Evolutionary conservation across 2,888 invertebrate species (phyloP), one percentile per base, ranked within the genome.

Genomic region (Drosophila pseudotakahashii): DNA sequence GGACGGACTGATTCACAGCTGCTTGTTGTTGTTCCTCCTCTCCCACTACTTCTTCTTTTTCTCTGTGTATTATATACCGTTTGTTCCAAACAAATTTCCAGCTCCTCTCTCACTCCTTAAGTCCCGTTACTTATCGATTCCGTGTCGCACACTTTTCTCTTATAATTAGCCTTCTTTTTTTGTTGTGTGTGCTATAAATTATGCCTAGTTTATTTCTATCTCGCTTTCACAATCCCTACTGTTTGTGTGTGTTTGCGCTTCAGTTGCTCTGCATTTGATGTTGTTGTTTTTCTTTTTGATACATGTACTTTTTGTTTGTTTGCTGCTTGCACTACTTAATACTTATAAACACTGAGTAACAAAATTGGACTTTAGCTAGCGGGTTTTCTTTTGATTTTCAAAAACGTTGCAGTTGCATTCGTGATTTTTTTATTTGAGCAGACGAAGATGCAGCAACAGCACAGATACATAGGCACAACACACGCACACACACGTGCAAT

Each of bases 211-310:
- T 60, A 58, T 72, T 73, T 57, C 59, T 68, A 53, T 78, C 61
- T 69, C 66, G 52, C 61, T 80, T 61, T 68, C 78, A 69, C 86
- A 64, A 54, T 77, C 77, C 74, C 26, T 51, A 51, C 55, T 45
- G 48, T 39, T 23, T 47, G 42, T 53, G 51, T 48, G 45, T 71
- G 53, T 68, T 50, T 41, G 67, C 61, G 59, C 23, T 68, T 60
- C 76, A 36, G 52, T 72, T 55, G 41, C 34, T 54, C 60, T 23
- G 54, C 7, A 30, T 41, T 53, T 39, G 23, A 26, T 64, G 64
- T 34, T 48, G 47, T 63, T 37, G 30, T 30, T 30, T n/a, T 23
- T 54, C 39, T 9, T 5, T 23, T 41, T 41, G 10, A 19, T 30
- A 11, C 26, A 19, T 30, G 7, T 36, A n/a, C 14, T 9, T 2